Conservation (phyloP, 2,888 invertebrate species). For the Oligia latruncula region DNA sequence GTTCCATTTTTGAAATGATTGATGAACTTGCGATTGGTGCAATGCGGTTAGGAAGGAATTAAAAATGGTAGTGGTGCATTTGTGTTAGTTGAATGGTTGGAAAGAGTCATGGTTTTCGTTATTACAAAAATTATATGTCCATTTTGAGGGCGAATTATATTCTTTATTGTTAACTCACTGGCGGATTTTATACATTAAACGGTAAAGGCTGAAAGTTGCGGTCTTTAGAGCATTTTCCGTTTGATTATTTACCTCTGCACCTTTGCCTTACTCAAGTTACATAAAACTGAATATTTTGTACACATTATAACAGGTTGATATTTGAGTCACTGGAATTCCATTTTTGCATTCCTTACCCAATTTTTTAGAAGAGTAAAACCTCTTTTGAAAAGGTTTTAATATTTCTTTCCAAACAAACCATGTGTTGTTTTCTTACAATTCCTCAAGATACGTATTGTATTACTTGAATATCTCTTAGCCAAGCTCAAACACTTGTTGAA, state of each 20-base stretch:
- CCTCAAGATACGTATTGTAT: neutral
- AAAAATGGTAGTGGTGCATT: slow-evolving; percentile 16
- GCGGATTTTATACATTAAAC: neutral
- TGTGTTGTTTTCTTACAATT: neutral
- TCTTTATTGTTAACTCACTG: neutral
- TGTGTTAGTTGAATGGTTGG: neutral
- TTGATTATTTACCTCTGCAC: neutral
- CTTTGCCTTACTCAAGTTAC: neutral
- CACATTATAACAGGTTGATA: neutral
- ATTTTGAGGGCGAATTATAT: neutral
- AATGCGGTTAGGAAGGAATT: slow-evolving; percentile 53
- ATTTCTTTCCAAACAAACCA: slow-evolving; percentile 4
- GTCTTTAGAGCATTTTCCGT: neutral
- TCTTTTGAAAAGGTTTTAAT: neutral
- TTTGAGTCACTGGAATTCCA: neutral
- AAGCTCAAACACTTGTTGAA: slow-evolving; percentile 30
- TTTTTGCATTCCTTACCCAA: neutral
- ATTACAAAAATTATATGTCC: no score
- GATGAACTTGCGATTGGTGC: slow-evolving; percentile 57
- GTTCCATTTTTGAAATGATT: slow-evolving; percentile 60
- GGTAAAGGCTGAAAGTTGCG: neutral
- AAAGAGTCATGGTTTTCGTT: neutral
- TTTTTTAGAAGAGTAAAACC: neutral
- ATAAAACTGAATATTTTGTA: neutral
- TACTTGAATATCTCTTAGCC: slow-evolving; percentile 12